These are phyloP conservation scores for Oscheius onirici DNA, from an alignment of 2,888 invertebrate species.

Conservation along the genomic window DNA sequence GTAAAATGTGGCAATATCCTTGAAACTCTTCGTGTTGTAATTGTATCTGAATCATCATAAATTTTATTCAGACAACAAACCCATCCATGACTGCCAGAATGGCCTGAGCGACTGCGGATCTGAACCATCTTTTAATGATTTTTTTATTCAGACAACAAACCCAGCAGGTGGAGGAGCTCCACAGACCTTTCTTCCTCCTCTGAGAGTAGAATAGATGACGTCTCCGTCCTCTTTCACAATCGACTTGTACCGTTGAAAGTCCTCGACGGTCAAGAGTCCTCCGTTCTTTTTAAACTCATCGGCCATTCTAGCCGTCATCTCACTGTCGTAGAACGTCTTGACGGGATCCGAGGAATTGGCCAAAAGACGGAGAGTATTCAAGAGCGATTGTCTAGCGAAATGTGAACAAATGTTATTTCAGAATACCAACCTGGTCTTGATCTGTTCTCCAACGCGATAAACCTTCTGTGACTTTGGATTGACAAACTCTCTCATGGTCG, in stretches of 20 bases:
- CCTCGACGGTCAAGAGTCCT: slow-evolving; percentile 63
- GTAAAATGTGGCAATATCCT: slow-evolving; percentile 76
- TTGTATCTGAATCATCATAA: slow-evolving; percentile 41
- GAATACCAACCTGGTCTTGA: slow-evolving; percentile 63
- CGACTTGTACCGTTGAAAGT: slow-evolving; percentile 60
- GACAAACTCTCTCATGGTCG: slow-evolving; percentile 62
- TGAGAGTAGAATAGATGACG: slow-evolving; percentile 59
- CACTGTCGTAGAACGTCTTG: slow-evolving; percentile 60
- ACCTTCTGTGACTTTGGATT: slow-evolving; percentile 64
- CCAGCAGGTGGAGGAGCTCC: slow-evolving; percentile 87
- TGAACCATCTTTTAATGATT: too few species aligned
- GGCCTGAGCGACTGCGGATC: slow-evolving; percentile 83
- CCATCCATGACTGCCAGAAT: slow-evolving; percentile 83
- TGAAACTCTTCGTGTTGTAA: slow-evolving; percentile 56
- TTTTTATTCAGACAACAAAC: too few species aligned
- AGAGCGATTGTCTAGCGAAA: slow-evolving; percentile 40
- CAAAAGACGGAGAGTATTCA: slow-evolving; percentile 54
- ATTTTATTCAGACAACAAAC: not conserved
- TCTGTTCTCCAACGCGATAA: slow-evolving; percentile 67
- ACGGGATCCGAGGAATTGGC: slow-evolving; percentile 63
- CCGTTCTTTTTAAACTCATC: slow-evolving; percentile 63
- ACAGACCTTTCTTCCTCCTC: slow-evolving; percentile 78
- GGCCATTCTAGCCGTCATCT: slow-evolving; percentile 53
- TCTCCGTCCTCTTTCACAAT: slow-evolving; percentile 56
- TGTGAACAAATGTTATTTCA: not conserved